Conservation (phyloP, 2,113 vertebrate genomes). For the Anser cygnoides region DNA sequence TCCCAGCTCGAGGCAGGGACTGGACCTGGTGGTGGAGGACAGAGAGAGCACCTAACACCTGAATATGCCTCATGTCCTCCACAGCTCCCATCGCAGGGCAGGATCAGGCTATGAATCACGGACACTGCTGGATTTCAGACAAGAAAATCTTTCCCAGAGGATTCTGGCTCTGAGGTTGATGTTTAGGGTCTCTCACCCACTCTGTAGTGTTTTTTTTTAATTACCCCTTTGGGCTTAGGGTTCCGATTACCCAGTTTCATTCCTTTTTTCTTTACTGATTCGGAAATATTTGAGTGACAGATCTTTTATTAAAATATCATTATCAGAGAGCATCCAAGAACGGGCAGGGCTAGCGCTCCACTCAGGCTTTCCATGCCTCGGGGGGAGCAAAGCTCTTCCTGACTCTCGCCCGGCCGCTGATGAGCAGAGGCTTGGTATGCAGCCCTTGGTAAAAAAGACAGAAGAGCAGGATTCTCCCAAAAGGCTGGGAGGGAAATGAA, state of each 20-base stretch:
- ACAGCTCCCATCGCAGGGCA: not conserved
- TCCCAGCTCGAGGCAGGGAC: not conserved
- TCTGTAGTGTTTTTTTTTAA: not conserved
- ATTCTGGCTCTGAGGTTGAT: not conserved
- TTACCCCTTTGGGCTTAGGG: slow-evolving; percentile 22
- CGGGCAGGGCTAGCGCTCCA: not conserved
- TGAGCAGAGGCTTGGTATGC: not conserved
- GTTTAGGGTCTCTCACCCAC: not conserved
- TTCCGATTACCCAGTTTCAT: slow-evolving; percentile 24
- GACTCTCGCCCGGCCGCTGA: not conserved
- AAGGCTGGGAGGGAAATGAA: not conserved
- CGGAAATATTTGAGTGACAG: slow-evolving; percentile 61
- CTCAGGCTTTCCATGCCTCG: slow-evolving; percentile 72
- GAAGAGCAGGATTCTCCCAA: not conserved
- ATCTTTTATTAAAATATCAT: slow-evolving; percentile 61
- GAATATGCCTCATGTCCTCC: not conserved
- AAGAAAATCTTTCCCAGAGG: slow-evolving; percentile 25
- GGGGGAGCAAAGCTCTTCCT: slow-evolving; percentile 11
- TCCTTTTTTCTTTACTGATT: slow-evolving; percentile 17
- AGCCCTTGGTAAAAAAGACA: not conserved
- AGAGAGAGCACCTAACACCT: not conserved
- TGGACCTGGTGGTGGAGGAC: fast-evolving
- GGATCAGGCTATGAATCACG: not conserved
- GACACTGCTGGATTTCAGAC: not conserved
- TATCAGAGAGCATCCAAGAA: slow-evolving; percentile 38